Evolutionary conservation across 2,113 vertebrate genomes (phyloP).

Genomic region (Alligator sinensis): DNA sequence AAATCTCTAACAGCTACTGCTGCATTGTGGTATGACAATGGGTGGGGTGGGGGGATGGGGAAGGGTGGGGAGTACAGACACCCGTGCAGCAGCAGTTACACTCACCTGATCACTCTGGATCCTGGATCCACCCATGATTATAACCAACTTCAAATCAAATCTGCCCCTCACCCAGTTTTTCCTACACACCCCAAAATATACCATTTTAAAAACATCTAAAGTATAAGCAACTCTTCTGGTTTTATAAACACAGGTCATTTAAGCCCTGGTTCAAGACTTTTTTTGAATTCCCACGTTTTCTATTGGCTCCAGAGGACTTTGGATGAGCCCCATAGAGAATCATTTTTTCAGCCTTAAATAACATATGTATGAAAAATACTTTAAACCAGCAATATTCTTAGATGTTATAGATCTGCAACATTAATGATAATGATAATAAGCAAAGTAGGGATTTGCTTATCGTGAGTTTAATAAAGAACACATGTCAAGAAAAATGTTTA

Average conservation of each 20-base stretch:
- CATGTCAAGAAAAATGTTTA: not conserved
- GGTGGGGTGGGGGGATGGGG: too few species aligned
- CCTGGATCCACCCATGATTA: not conserved
- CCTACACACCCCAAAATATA: not conserved
- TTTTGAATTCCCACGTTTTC: not conserved
- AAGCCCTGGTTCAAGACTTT: not conserved
- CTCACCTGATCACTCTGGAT: too few species aligned
- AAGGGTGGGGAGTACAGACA: too few species aligned
- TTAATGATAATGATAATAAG: too few species aligned
- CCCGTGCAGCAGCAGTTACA: too few species aligned
- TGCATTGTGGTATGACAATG: too few species aligned
- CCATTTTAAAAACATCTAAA: not conserved
- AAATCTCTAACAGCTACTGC: too few species aligned
- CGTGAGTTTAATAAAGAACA: not conserved
- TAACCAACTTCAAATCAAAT: not conserved
- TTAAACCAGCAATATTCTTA: not conserved
- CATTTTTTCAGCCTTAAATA: not conserved
- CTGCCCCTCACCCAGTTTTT: not conserved
- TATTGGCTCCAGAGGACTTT: not conserved
- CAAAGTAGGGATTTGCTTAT: not conserved
- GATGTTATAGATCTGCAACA: not conserved
- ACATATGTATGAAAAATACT: not conserved
- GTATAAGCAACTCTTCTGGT: not conserved
- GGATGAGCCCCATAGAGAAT: not conserved
- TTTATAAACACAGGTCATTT: not conserved